Base-by-base conservation (phyloP, 2,113 vertebrate species). In the Rhinopithecus roxellana region DNA sequence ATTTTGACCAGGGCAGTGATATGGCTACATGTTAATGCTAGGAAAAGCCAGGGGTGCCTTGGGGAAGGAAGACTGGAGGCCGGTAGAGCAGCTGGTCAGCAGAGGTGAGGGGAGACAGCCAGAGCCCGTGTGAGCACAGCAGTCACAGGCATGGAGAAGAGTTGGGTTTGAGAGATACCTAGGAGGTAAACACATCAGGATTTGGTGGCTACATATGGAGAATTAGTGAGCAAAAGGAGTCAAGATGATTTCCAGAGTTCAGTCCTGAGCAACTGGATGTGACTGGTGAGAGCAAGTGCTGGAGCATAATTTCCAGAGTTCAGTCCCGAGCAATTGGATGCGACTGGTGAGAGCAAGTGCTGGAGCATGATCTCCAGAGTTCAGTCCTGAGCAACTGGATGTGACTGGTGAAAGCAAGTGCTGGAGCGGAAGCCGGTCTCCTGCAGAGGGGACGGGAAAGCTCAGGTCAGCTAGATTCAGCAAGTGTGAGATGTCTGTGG, bases 261-360 rank as follows among this genome's bases (percentile, higher is more conserved):
- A 0, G 57, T 35, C n/a, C n/a, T 0, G 17, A 67, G 50, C 55
- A 48, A 8, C 11, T 20, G 14, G 70, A 38, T 40, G 4, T 3
- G 35, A 48, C 1, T 0, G 50, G 40, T 4, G n/a, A 82, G 52
- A 10, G 17, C 3, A 25, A 48, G 48, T 48, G 48, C 48, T 48
- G 48, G 2, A 48, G 48, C 48, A 30, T 2, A 32, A 38, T 2
- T 40, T 67, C 75, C 57, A 70, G n/a, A n/a, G 22, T 50, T 52
- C 0, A 0, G 57, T 35, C n/a, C n/a, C 0, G 17, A 67, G 50
- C 55, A 48, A 8, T 4, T 20, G 14, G 70, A 38, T 40, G 4
- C 3, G 40, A 48, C 1, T 0, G 50, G 40, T 4, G n/a, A 87
- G 52, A 10, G 17, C 3, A 25, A 48, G 48, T 48, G 48, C 48